Evolutionary conservation across 2,797 vertebrate genomes (phyloP), one percentile per base, ranked within the genome.

Genomic region (Picus viridis): DNA sequence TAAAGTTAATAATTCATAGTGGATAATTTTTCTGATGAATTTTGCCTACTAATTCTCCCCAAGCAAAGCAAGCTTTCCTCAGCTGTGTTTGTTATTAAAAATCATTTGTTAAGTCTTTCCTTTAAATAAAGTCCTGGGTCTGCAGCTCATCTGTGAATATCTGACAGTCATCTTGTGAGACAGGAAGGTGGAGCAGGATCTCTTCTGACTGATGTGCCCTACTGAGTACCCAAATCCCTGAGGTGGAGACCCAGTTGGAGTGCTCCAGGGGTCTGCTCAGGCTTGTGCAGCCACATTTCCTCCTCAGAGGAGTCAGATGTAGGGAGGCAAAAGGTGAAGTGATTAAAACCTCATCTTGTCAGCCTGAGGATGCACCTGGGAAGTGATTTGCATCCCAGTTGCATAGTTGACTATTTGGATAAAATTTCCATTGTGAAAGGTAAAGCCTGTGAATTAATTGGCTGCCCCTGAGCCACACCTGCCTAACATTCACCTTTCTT

Each of bases 251-350:
- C 8, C 24, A 34, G 7, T 10, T 1, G 1, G 29, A 49, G 39
- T 12, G 16, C 16, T 71, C 30, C 2, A 2, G 18, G 27, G 4
- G 5, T 62, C 59, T 67, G 30, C 62, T 49, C 29, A 47, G 71
- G 27, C 58, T 82, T 2, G 1, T 39, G 34, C 0, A 0, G 30
- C 27, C 32, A 7, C 6, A 10, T 61, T 53, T 81, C 29, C 57
- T 81, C 65, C 51, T n/a, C 17, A 34, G 20, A 77, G 45, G 27
- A 88, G 57, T 13, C 62, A 61, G 43, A 56, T 53, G 32, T 36
- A 23, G 13, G 16, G 24, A 83, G 17, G 10, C 58, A 61, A 71
- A 83, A 58, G 22, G 16, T 41, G 2, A 90, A 81, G 43, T 53
- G 79, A 24, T 56, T 43, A 71, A 75, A 76, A 17, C 0, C 0